phyloP scores from a whole-genome alignment of 2,113 vertebrate species.

The Bolborhynchus lineola region DNA sequence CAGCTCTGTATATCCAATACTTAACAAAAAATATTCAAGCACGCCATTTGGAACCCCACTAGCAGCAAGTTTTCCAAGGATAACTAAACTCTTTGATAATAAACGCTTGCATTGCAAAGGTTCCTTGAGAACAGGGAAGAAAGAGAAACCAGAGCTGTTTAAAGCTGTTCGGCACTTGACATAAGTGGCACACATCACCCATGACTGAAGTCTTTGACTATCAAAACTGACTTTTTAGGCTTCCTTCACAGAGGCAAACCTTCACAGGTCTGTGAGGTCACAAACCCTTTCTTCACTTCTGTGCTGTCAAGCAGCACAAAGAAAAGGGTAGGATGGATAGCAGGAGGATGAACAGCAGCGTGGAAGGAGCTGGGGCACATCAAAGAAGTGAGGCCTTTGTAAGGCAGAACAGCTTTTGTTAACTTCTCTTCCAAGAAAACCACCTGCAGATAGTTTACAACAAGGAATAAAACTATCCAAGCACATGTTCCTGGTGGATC shows the following conservation, averaged over 20 bases:
- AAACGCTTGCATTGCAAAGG: background rate
- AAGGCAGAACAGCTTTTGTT: conserved; percentile 13
- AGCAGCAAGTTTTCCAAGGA: background rate
- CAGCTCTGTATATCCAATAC: background rate
- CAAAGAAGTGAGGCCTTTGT: conserved; percentile 3
- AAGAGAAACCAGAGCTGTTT: background rate
- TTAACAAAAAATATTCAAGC: background rate
- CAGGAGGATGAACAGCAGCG: background rate
- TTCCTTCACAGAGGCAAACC: background rate
- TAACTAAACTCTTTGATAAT: background rate
- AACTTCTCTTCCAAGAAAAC: conserved; percentile 35
- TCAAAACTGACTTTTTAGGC: background rate
- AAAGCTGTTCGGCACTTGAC: background rate
- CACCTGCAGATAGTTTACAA: conserved; percentile 34
- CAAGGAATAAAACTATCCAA: background rate
- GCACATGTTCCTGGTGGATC: background rate
- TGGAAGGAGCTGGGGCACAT: conserved; percentile 23
- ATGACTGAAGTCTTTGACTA: background rate
- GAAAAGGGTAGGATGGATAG: background rate
- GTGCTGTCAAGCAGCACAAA: background rate
- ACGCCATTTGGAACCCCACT: background rate
- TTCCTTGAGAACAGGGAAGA: background rate
- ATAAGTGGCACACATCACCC: background rate
- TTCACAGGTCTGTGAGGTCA: background rate
- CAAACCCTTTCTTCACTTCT: background rate